These are phyloP conservation scores for Eumacrocentrus americanus DNA, from an alignment of 2,888 invertebrate species.

Conservation along the genomic window DNA sequence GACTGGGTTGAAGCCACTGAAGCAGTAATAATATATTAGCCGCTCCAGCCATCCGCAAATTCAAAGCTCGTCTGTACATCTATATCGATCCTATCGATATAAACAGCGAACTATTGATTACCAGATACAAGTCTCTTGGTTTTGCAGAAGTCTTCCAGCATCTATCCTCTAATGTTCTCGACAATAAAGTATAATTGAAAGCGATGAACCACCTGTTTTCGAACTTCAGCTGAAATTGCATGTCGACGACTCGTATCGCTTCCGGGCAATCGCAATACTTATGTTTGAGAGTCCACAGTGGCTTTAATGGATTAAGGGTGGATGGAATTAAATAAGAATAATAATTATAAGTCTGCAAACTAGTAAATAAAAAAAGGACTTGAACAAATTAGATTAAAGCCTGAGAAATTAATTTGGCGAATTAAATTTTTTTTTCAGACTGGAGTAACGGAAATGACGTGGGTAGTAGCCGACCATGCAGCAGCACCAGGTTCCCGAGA, in stretches of 20 bases:
- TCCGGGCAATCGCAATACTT: conserved; percentile 1
- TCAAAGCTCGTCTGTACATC: conserved; percentile 45
- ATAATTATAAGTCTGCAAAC: too few species aligned
- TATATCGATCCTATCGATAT: conserved; percentile 15
- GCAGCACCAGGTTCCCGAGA: conserved; percentile 79
- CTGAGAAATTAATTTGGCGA: conserved; percentile 6
- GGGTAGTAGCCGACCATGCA: conserved; percentile 86
- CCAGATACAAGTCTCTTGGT: not conserved
- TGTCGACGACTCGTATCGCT: not conserved
- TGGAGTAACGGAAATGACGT: conserved; percentile 85
- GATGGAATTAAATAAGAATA: too few species aligned
- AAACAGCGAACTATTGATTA: conserved; percentile 9
- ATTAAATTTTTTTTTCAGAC: conserved; percentile 62
- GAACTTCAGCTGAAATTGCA: not conserved
- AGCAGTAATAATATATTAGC: conserved; percentile 48
- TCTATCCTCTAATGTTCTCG: not conserved
- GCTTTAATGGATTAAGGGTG: not conserved
- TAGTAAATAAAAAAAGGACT: too few species aligned
- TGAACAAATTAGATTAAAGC: too few species aligned
- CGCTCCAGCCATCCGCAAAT: conserved; percentile 57
- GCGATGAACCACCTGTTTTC: conserved; percentile 8
- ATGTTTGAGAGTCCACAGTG: not conserved
- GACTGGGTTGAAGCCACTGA: conserved; percentile 42
- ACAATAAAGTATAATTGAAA: not conserved
- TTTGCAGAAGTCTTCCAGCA: not conserved